A percentile compares a stretch with the other conserved stretches of the same genome.
Conservation (phyloP, 2,797 vertebrate genomes). For the Paramormyrops hopkinsi region DNA sequence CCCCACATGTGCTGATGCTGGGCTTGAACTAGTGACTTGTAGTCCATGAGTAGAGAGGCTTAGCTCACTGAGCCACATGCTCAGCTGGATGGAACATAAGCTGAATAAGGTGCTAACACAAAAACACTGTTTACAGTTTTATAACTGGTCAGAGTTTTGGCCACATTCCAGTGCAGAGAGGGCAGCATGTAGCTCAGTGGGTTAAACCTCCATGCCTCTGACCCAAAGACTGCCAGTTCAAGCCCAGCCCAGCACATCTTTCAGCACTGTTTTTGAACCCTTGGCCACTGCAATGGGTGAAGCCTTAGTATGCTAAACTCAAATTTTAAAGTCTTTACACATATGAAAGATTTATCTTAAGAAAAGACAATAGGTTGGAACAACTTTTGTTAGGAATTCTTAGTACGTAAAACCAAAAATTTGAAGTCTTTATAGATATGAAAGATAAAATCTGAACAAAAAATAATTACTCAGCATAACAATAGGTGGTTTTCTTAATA, state of each 20-base stretch:
- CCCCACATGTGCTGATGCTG: no score
- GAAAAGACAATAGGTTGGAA: background rate
- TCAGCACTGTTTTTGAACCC: no score
- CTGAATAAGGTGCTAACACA: background rate
- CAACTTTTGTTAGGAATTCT: background rate
- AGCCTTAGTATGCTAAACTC: no score
- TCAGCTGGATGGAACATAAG: background rate
- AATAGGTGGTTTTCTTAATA: background rate
- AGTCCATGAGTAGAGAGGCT: no score
- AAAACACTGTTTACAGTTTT: background rate
- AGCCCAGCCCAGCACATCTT: no score
- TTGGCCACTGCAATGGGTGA: no score
- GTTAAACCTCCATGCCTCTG: background rate
- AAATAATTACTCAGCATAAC: background rate
- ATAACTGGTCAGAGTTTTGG: background rate
- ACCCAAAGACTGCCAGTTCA: no score
- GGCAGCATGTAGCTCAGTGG: background rate
- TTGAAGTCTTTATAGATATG: background rate
- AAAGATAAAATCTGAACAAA: background rate
- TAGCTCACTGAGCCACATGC: no score
- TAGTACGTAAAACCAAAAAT: background rate
- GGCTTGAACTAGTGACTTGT: no score
- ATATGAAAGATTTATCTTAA: no score
- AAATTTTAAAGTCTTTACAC: no score
- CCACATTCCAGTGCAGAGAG: background rate